These are phyloP conservation scores for Hirtodrosophila alboralis DNA, from an alignment of 2,888 invertebrate species.

Conservation along the genomic window DNA sequence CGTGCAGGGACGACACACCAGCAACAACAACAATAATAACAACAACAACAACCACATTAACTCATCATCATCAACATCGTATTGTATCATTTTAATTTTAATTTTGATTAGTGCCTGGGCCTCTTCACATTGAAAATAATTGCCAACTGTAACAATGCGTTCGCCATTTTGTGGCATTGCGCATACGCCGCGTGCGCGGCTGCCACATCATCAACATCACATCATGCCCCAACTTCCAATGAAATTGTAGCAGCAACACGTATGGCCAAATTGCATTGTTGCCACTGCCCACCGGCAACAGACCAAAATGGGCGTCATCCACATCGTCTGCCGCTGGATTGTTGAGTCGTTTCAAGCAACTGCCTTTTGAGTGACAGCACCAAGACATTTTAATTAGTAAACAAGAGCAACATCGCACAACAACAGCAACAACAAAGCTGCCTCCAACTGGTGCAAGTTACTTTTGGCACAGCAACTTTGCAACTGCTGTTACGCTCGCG, in stretches of 20 bases:
- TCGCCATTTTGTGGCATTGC: constrained; percentile 71
- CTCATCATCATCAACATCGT: constrained; percentile 34
- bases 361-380: constrained; percentile 75
- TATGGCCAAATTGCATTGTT: constrained; percentile 72
- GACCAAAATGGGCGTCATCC: constrained; percentile 69
- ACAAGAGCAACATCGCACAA: constrained; percentile 22
- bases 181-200: constrained; percentile 62
- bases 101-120: constrained; percentile 73
- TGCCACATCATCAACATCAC: constrained; percentile 14
- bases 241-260: constrained; percentile 67
- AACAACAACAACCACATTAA: constrained; percentile 16
- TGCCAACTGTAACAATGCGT: constrained; percentile 76
- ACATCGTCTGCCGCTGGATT: constrained; percentile 16
- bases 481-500: constrained; percentile 68
- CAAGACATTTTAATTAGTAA: constrained; percentile 76
- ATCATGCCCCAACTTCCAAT: constrained; percentile 62
- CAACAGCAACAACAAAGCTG: constrained; percentile 45
- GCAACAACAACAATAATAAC: constrained; percentile 24
- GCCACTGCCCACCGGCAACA: constrained; percentile 39
- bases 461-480: constrained; percentile 60
- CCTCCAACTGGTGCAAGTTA: constrained; percentile 62
- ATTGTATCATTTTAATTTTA: constrained; percentile 57
- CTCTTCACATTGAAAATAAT: constrained; percentile 57
- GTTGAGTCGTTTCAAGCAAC: constrained; percentile 39
- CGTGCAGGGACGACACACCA: constrained; percentile 43